Percentiles rank a stretch among this genome's conserved stretches.
phyloP scores from a whole-genome alignment of 2,797 vertebrate genomes.

The Chromis chromis region DNA sequence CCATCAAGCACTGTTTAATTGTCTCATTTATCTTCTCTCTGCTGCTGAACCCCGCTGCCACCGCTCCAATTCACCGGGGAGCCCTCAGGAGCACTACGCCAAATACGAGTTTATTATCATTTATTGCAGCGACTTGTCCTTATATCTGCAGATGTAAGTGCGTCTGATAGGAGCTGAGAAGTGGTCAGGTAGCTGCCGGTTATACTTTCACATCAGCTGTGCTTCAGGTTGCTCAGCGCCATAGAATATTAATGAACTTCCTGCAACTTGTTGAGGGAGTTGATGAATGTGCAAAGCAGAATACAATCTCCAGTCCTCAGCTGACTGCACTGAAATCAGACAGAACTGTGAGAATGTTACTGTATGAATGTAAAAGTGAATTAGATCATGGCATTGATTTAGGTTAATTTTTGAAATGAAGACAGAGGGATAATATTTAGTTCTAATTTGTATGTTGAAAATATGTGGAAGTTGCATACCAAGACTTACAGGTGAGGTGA shows the following conservation, averaged over 20 bases:
- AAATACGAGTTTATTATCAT: constrained; percentile 46
- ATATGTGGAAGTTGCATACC: too few relatives aligned
- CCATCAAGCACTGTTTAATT: constrained; percentile 79
- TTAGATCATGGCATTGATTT: too few relatives aligned
- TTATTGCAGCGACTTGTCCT: constrained; percentile 23
- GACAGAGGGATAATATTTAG: too few relatives aligned
- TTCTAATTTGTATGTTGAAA: too few relatives aligned
- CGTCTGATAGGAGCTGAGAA: constrained; percentile 20
- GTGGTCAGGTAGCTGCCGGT: background rate
- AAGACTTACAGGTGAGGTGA: too few relatives aligned
- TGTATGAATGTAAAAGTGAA: too few relatives aligned
- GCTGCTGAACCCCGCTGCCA: constrained; percentile 41
- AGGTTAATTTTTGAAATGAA: too few relatives aligned
- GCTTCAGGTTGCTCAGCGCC: constrained; percentile 9
- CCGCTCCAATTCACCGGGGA: constrained; percentile 33
- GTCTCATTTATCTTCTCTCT: constrained; percentile 79
- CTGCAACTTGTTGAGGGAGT: constrained; percentile 20
- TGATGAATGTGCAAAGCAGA: background rate
- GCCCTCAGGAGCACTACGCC: constrained; percentile 32
- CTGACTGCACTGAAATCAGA: background rate
- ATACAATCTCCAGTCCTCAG: background rate
- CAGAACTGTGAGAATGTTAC: too few relatives aligned
- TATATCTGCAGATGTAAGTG: constrained; percentile 11
- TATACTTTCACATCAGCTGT: background rate
- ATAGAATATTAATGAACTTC: constrained; percentile 39